These are phyloP conservation scores for Perca schrenkii DNA, from an alignment of 2,113 vertebrate species.

Conservation along the genomic window DNA sequence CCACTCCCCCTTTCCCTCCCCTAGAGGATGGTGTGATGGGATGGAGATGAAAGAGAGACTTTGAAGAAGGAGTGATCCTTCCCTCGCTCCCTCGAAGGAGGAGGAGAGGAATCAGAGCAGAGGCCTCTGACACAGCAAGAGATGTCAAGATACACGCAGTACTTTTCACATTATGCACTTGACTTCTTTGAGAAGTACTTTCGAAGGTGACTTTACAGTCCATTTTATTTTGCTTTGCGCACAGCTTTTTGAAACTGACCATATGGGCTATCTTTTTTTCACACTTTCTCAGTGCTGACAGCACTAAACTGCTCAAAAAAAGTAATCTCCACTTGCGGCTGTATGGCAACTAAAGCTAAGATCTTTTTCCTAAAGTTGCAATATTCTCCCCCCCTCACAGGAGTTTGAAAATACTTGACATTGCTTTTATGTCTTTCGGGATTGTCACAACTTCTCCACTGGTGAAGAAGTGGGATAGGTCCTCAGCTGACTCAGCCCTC, in stretches of 20 bases:
- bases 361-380: constrained; percentile 24
- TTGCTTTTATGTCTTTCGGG: background rate
- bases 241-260: constrained; percentile 62
- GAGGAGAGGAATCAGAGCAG: constrained; percentile 76
- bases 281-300: constrained; percentile 50
- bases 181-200: constrained; percentile 69
- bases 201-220: constrained; percentile 73
- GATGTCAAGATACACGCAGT: constrained; percentile 75
- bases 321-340: constrained; percentile 26
- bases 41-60: constrained; percentile 80
- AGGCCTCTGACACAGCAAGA: constrained; percentile 75
- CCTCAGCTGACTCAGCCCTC: background rate
- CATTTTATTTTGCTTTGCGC: constrained; percentile 68
- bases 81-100: constrained; percentile 70
- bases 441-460: constrained; percentile 4
- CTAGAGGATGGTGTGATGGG: constrained; percentile 74
- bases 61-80: constrained; percentile 79
- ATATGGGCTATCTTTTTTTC: constrained; percentile 46
- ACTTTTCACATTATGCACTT: constrained; percentile 74
- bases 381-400: background rate
- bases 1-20: constrained; percentile 46
- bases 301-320: constrained; percentile 23
- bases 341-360: constrained; percentile 18
- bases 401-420: constrained; percentile 3
- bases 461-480: background rate